A percentile compares a stretch with the other conserved stretches of the same genome.
phyloP scores from a whole-genome alignment of 2,797 vertebrate genomes.

The Macropodus opercularis region DNA sequence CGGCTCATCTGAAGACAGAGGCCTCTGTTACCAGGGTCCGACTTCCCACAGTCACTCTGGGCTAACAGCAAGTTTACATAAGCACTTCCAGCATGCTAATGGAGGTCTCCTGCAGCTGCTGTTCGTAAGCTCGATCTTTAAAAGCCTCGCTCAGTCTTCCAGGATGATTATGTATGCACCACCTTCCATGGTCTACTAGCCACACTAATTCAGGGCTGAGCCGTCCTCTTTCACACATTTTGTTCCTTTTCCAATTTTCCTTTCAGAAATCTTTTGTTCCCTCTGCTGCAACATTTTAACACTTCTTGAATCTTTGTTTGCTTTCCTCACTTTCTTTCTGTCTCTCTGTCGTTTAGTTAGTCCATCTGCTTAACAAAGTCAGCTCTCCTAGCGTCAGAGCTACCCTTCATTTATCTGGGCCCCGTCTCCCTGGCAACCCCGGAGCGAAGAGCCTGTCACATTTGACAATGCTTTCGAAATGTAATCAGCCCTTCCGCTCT shows the following conservation, averaged over 20 bases:
- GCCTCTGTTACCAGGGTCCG: conserved; percentile 60
- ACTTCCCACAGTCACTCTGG: conserved; percentile 67
- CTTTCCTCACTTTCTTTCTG: conserved; percentile 21
- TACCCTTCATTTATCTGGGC: conserved; percentile 29
- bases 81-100: conserved; percentile 79
- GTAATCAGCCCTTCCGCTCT: conserved; percentile 30
- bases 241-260: conserved; percentile 18
- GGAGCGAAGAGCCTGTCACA: conserved; percentile 51
- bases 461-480: conserved; percentile 67
- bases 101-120: conserved; percentile 74
- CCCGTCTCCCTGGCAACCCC: conserved; percentile 56
- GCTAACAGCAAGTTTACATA: conserved; percentile 75
- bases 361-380: conserved; percentile 39
- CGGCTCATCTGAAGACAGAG: conserved; percentile 58
- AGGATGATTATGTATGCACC: conserved; percentile 73
- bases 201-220: conserved; percentile 48
- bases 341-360: conserved; percentile 1
- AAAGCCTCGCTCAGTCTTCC: conserved; percentile 65
- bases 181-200: conserved; percentile 58
- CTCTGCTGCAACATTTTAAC: conserved; percentile 9
- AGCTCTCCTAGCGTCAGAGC: conserved; percentile 40
- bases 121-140: conserved; percentile 53
- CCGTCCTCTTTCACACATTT: conserved; percentile 49
- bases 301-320: conserved; percentile 17
- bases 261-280: conserved; percentile 11